Conservation (phyloP, 2,113 vertebrate species). For the Neotoma lepida region DNA sequence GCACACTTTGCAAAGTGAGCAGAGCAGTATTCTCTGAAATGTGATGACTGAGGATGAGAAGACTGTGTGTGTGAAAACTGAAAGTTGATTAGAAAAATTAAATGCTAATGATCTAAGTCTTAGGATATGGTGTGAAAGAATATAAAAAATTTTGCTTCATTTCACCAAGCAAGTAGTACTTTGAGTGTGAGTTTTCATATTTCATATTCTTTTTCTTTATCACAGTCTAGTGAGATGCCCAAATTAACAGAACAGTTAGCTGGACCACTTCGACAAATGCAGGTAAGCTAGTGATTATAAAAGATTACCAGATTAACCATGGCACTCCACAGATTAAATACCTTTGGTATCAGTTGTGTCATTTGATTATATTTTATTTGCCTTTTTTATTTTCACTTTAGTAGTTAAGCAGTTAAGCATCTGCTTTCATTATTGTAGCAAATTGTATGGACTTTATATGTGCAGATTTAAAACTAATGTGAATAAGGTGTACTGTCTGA, state of each 20-base stretch:
- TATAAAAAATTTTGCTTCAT: not conserved
- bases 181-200: constrained; percentile 32
- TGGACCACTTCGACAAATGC: constrained; percentile 97
- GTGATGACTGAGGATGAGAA: not conserved
- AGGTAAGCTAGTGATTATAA: constrained; percentile 86
- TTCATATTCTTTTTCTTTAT: constrained; percentile 58
- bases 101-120: not conserved
- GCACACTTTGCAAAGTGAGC: not conserved
- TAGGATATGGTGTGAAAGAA: not conserved
- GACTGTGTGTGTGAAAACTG: not conserved
- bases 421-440: not conserved
- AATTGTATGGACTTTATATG: not conserved
- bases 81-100: not conserved
- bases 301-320: not conserved
- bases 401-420: not conserved
- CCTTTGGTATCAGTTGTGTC: not conserved
- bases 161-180: not conserved
- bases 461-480: not conserved
- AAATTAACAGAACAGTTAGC: constrained; percentile 97
- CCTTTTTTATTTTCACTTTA: constrained; percentile 11
- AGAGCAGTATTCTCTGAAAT: not conserved
- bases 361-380: constrained; percentile 11
- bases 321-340: not conserved
- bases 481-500: not conserved
- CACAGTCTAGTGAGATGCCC: constrained; percentile 97